Percentiles rank a stretch among this genome's conserved stretches.
Evolutionary conservation across 2,797 vertebrate species (phyloP).

Genomic region (Megaceryle alcyon): DNA sequence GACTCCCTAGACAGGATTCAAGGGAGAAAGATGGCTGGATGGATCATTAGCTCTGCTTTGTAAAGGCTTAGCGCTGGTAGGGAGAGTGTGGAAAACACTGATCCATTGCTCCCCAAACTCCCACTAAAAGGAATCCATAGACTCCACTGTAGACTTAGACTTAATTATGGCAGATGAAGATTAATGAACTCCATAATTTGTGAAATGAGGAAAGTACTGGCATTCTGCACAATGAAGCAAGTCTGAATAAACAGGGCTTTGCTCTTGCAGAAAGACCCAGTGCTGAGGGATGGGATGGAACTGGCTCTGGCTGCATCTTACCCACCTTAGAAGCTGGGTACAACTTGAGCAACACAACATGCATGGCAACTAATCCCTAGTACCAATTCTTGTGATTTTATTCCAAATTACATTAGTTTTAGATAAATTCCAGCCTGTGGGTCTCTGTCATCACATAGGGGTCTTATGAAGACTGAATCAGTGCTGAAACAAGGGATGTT

Average conservation of each 20-base stretch:
- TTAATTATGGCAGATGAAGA: constrained; percentile 16
- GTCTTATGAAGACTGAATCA: neutral
- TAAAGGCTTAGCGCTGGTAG: neutral
- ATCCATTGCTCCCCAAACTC: neutral
- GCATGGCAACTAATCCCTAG: neutral
- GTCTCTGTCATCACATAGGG: neutral
- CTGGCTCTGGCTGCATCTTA: neutral
- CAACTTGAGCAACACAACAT: neutral
- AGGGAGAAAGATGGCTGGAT: neutral
- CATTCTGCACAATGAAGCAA: neutral
- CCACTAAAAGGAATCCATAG: neutral
- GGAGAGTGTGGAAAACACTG: neutral
- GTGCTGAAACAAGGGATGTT: neutral
- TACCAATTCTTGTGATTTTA: neutral
- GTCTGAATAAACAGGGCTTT: neutral
- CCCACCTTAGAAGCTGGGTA: neutral
- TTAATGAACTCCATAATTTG: neutral
- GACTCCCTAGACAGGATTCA: neutral
- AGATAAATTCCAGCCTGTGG: neutral
- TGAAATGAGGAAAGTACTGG: neutral
- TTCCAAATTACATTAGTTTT: neutral
- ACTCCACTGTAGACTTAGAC: neutral
- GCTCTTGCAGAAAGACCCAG: neutral
- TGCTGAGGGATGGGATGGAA: neutral
- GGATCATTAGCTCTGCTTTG: neutral